Percentiles rank a stretch among this genome's conserved stretches.
These are phyloP conservation scores for Sebastes taczanowskii DNA, from an alignment of 2,797 vertebrate species.

Conservation along the genomic window DNA sequence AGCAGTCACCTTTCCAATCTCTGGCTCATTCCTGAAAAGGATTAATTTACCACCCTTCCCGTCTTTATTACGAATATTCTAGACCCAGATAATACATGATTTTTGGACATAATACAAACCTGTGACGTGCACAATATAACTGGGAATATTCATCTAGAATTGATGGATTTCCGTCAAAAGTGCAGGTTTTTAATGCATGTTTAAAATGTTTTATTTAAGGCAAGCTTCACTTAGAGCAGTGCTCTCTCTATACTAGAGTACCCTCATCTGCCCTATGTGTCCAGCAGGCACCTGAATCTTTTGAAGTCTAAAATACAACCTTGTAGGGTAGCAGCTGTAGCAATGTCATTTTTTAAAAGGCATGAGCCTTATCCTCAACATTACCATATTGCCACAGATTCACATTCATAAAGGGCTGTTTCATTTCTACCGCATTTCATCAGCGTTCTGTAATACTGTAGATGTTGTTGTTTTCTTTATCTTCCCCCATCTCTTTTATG, in stretches of 20 bases:
- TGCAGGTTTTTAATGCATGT: neutral
- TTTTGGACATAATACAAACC: neutral
- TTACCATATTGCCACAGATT: neutral
- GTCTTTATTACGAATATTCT: neutral
- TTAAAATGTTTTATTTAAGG: neutral
- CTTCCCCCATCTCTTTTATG: neutral
- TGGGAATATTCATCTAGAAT: neutral
- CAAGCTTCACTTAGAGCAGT: neutral
- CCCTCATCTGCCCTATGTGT: neutral
- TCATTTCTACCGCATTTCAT: slow-evolving; percentile 32
- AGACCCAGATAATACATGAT: neutral
- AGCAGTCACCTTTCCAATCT: neutral
- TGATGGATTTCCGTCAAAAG: neutral
- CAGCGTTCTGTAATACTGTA: neutral
- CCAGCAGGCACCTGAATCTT: neutral
- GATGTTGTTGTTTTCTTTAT: neutral
- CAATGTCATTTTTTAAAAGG: neutral
- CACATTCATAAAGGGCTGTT: neutral
- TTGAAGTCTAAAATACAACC: neutral
- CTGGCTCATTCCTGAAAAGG: neutral
- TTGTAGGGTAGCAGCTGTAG: neutral
- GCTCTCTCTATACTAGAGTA: neutral
- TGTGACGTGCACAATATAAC: neutral
- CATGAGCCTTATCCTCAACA: neutral
- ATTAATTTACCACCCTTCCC: neutral